Evolutionary conservation across 1,140 invertebrate species (phyloP), one percentile per base, ranked within the genome.

Genomic region (Cotesia glomerata): DNA sequence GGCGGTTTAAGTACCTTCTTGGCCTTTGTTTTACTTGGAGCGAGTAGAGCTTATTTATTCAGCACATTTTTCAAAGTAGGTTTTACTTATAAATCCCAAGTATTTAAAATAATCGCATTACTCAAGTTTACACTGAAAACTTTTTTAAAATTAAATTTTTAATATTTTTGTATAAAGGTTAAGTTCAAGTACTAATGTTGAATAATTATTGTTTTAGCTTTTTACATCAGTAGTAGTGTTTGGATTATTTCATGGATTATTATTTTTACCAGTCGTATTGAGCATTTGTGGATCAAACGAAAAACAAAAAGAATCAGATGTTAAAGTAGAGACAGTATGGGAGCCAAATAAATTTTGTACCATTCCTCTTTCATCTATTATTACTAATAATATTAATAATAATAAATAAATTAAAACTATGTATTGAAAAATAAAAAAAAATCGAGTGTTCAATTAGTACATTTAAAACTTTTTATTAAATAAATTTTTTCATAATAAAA

Each of bases 141-240:
- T 26, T 26, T 26, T 26, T 26, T 26, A 2, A 26, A 26, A 26
- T 26, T 26, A 26, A 26, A 26, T 7, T 11, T 8, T 45, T 11
- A 45, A 5, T 45, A 45, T 45, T 45, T 45, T 11, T 45, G 1
- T 26, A 45, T 59, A 45, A 70, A 51, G 36, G 35, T 5, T 65
- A 39, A 49, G 35, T 14, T 49, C 5, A 49, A 65, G 2, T 45
- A 8, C 39, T 62, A 66, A 58, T 63, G 18, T 49, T 4, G 14
- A 61, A 8, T 49, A 49, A 54, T n/a, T 35, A 56, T 66, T 49
- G 63, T 80, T 83, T 71, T 69, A 87, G 87, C 76, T 90, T 69
- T 90, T 90, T 74, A 87, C 88, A 45, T 83, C 86, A 11, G 89
- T 90, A 51, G 90, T 90, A 14, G 70, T 88, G 39, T 90, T 89